These are phyloP conservation scores for Ardeotis arabs DNA, from an alignment of 2,113 vertebrate genomes.

Conservation along the genomic window DNA sequence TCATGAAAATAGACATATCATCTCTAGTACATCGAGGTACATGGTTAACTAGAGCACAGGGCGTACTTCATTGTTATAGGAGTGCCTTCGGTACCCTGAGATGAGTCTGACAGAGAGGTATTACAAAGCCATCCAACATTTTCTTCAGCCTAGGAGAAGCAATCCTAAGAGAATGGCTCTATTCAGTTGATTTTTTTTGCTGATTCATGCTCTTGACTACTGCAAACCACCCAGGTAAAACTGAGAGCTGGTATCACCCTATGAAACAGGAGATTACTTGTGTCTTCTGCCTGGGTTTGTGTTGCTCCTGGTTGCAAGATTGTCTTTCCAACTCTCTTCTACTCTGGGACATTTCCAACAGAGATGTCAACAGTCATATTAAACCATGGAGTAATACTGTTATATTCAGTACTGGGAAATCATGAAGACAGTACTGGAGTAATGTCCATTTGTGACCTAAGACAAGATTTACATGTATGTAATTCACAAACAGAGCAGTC, in stretches of 20 bases:
- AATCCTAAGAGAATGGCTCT: background rate
- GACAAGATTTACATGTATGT: background rate
- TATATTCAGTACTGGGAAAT: background rate
- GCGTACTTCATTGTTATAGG: background rate
- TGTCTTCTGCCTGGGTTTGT: rapidly evolving
- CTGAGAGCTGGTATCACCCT: background rate
- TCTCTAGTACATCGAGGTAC: background rate
- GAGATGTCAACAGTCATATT: background rate
- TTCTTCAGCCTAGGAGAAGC: background rate
- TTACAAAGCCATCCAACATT: background rate
- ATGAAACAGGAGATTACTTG: background rate
- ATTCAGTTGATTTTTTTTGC: background rate
- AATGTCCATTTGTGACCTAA: background rate
- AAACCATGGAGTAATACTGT: background rate
- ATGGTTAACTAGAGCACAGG: background rate
- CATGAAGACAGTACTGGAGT: background rate
- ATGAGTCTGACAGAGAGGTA: background rate
- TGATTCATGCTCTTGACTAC: background rate
- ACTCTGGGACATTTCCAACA: background rate
- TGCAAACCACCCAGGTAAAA: background rate
- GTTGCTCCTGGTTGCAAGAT: background rate
- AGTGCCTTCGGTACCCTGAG: background rate
- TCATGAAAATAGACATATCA: background rate
- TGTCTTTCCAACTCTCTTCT: background rate
- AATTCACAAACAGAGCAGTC: background rate